Percentiles rank a stretch among this genome's conserved stretches.
These are phyloP conservation scores for Caranx melampygus DNA, from an alignment of 2,113 vertebrate genomes.

Conservation along the genomic window DNA sequence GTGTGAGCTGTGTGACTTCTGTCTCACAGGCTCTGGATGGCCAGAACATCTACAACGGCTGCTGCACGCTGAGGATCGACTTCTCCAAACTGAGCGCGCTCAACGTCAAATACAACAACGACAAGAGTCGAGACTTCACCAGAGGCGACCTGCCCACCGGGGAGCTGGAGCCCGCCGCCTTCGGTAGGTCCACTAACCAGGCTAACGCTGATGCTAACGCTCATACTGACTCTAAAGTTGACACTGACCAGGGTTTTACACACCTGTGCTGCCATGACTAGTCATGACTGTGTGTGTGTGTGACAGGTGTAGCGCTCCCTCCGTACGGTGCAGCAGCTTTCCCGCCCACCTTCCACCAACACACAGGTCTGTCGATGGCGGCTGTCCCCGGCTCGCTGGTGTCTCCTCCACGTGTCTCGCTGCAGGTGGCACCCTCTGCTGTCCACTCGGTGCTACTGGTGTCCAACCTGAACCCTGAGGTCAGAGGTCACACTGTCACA, in stretches of 20 bases:
- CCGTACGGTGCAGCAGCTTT: constrained; percentile 64
- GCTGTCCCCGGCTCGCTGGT: constrained; percentile 54
- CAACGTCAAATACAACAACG: constrained; percentile 75
- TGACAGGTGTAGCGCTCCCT: constrained; percentile 66
- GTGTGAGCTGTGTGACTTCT: background rate
- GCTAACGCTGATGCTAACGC: background rate
- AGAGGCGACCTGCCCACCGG: constrained; percentile 60
- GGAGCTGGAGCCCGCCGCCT: constrained; percentile 62
- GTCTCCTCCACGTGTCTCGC: constrained; percentile 52
- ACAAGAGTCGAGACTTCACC: constrained; percentile 76
- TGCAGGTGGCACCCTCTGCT: constrained; percentile 60
- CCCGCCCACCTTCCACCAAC: constrained; percentile 62
- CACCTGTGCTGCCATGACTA: too few species aligned
- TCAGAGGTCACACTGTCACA: constrained; percentile 49
- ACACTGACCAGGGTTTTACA: too few species aligned
- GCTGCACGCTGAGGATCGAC: constrained; percentile 70
- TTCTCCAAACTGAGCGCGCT: constrained; percentile 72
- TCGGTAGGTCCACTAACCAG: constrained; percentile 14
- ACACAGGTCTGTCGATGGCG: constrained; percentile 61
- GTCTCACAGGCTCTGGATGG: constrained; percentile 65
- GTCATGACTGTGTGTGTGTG: constrained; percentile 22
- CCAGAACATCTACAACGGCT: constrained; percentile 75
- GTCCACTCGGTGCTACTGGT: constrained; percentile 70
- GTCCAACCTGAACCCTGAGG: constrained; percentile 73
- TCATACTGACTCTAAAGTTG: too few species aligned